Percentiles rank a stretch among this genome's conserved stretches.
phyloP scores from a whole-genome alignment of 2,797 vertebrate species.

The Falco peregrinus region DNA sequence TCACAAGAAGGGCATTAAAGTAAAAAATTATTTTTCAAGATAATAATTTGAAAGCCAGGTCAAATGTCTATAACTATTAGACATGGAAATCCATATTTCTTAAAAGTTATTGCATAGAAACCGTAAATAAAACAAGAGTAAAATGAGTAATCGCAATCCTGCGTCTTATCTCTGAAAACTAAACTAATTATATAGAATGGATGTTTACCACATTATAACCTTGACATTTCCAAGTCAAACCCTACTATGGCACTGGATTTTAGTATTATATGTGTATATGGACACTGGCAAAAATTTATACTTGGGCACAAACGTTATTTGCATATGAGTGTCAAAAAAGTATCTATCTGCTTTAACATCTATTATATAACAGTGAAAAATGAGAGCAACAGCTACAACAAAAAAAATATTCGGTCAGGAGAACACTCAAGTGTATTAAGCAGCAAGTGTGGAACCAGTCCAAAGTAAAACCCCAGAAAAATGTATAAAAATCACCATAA shows the following conservation, averaged over 20 bases:
- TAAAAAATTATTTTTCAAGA: background rate
- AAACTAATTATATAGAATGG: background rate
- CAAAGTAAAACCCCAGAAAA: background rate
- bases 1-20: background rate
- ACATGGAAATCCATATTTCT: background rate
- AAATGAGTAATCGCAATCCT: background rate
- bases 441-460: background rate
- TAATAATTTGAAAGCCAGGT: background rate
- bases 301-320: background rate
- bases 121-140: background rate
- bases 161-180: background rate
- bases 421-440: background rate
- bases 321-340: background rate
- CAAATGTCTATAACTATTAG: background rate
- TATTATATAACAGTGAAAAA: background rate
- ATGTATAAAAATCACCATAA: background rate
- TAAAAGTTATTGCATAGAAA: background rate
- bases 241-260: background rate
- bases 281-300: background rate
- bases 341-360: background rate
- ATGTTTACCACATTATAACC: background rate
- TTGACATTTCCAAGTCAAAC: background rate
- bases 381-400: background rate
- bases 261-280: background rate
- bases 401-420: background rate